These are phyloP conservation scores for Drosophila leonis DNA, from an alignment of 2,888 invertebrate species.

Conservation along the genomic window DNA sequence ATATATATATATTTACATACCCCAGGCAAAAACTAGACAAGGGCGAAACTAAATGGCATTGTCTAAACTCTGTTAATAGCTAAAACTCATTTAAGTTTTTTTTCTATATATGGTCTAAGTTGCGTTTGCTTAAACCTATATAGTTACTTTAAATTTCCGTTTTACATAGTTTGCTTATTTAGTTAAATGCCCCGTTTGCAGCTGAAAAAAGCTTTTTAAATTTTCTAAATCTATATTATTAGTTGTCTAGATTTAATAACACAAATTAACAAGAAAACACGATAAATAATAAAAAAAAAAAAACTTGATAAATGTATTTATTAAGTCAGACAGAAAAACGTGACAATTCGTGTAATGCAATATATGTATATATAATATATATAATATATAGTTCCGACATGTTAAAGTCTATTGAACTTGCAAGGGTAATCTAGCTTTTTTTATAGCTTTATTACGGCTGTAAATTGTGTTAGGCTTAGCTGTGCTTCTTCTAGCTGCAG, in stretches of 20 bases:
- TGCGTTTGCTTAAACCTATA: too few species aligned
- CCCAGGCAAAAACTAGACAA: neutral
- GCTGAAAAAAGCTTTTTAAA: neutral
- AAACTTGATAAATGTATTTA: neutral
- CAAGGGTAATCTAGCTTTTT: neutral
- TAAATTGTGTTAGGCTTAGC: conserved; percentile 5
- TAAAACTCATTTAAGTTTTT: neutral
- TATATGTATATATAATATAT: neutral
- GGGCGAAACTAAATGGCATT: neutral
- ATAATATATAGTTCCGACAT: neutral
- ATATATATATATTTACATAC: too few species aligned
- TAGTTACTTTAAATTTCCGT: too few species aligned
- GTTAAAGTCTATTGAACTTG: conserved; percentile 36
- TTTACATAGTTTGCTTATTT: neutral
- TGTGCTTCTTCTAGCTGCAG: too few species aligned
- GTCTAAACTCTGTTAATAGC: conserved; percentile 9
- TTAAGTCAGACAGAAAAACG: conserved; percentile 11
- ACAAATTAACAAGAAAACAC: neutral
- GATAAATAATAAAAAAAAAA: neutral
- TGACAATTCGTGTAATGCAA: conserved; percentile 8
- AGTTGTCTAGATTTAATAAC: neutral
- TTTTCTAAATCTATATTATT: neutral
- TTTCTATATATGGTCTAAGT: too few species aligned
- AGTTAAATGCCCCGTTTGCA: neutral
- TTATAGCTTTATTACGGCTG: neutral